Conservation (phyloP, 1,140 invertebrate genomes). For the Diorhabda carinulata region DNA sequence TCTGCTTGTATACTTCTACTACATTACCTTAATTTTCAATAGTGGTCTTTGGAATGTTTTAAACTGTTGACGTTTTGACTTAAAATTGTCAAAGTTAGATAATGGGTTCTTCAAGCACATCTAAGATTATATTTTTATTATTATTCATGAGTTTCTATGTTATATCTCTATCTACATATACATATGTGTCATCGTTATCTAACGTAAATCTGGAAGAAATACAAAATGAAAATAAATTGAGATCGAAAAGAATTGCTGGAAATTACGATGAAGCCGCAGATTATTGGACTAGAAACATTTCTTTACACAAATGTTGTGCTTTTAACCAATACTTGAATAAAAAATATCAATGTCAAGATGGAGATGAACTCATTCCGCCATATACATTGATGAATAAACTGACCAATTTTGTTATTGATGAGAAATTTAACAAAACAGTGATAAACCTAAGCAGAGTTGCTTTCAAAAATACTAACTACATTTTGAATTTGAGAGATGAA, state of each 20-base stretch:
- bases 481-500: background rate
- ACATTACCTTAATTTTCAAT: too few species aligned
- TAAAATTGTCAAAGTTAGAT: background rate
- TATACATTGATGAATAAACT: background rate
- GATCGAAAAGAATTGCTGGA: background rate
- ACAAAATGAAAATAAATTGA: background rate
- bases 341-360: slow-evolving; percentile 4
- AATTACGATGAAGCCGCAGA: background rate
- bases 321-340: slow-evolving; percentile 5
- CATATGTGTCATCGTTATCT: background rate
- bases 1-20: too few species aligned
- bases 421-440: background rate
- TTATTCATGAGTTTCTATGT: slow-evolving; percentile 6
- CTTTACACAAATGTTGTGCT: slow-evolving; percentile 6
- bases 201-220: background rate
- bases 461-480: background rate
- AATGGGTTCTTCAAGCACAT: slow-evolving; percentile 8
- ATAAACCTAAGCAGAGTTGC: slow-evolving; percentile 5
- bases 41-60: too few species aligned
- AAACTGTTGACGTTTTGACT: too few species aligned
- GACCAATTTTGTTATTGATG: slow-evolving; percentile 3
- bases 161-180: slow-evolving; percentile 4
- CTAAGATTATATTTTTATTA: background rate
- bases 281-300: background rate
- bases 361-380: background rate